Base-by-base conservation (phyloP, 2,797 vertebrate species). In the Poecilia picta region DNA sequence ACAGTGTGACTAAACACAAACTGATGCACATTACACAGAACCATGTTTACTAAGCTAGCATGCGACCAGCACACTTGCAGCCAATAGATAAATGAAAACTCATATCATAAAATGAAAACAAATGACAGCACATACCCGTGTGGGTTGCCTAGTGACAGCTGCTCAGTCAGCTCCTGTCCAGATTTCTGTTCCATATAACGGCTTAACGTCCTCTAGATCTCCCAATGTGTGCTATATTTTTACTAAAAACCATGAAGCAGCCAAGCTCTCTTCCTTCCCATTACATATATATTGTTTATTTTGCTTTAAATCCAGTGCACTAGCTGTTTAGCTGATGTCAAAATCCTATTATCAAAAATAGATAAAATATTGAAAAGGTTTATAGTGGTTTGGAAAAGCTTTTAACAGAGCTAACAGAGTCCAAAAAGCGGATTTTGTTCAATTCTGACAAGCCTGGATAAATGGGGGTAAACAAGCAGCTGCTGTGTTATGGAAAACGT, bases 401-500 rank as follows among this genome's bases (percentile, higher is more conserved):
- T 53, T 20, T 51, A 51, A 51, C 18, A 7, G 25, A 7, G 13
- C 33, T 16, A 33, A 5, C 57, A 33, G 23, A 25, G 23, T 55
- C 25, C 3, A 31, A 59, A 59, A 62, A 16, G 15, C 5, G 16
- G 20, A 25, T 39, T 68, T 68, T 41, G 36, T 68, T 23, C 2
- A 10, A 41, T 68, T 11, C 4, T 41, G 25, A 39, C 64, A 23
- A 20, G 33, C 31, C 4, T 66, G 62, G 8, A 39, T 66, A 66
- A 64, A 33, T 36, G 16, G 31, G 59, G 16, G 8, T 64, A 1
- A 39, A 66, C 10, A 23, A 66, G 31, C 31, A 64, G 64, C 3
- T 68, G 16, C 74, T 0, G 64, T 36, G 79, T 78, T 59, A 51
- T 18, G 81, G 73, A 31, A 66, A 64, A 81, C 75, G 74, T 79